Percentiles rank a stretch among this genome's conserved stretches.
Evolutionary conservation across 2,888 invertebrate species (phyloP).

Genomic region (Eumacrocentrus americanus): DNA sequence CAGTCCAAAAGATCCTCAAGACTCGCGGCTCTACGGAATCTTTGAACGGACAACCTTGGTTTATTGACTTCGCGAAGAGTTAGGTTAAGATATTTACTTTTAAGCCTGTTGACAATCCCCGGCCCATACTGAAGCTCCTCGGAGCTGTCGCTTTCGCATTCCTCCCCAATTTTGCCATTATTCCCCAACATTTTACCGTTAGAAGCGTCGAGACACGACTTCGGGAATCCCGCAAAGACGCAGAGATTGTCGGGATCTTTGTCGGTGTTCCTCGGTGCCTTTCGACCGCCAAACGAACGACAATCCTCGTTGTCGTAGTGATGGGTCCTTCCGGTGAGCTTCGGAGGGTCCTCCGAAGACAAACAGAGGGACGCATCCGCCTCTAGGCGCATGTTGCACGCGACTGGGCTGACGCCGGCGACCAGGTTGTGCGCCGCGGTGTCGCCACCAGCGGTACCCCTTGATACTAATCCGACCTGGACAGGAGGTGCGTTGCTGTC

Average conservation of each 20-base stretch:
- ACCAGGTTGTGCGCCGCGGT: background rate
- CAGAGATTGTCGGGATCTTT: background rate
- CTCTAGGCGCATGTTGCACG: conserved; percentile 58
- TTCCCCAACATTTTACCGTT: conserved; percentile 3
- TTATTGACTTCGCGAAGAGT: conserved; percentile 75
- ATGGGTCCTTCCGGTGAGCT: conserved; percentile 29
- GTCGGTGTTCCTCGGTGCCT: background rate
- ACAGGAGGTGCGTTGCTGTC: conserved; percentile 16
- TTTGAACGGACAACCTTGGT: conserved; percentile 71
- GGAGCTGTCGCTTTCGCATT: conserved; percentile 66
- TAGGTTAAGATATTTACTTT: conserved; percentile 84
- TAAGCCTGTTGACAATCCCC: conserved; percentile 86
- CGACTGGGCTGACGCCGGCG: conserved; percentile 43
- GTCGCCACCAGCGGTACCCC: conserved; percentile 39
- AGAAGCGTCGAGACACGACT: background rate
- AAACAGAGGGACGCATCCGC: conserved; percentile 50
- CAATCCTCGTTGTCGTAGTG: conserved; percentile 1
- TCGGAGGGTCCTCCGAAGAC: conserved; percentile 51
- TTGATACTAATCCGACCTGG: conserved; percentile 7
- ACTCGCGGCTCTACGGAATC: conserved; percentile 79
- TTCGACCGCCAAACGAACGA: background rate
- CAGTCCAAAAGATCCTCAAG: conserved; percentile 85
- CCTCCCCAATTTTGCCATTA: conserved; percentile 44
- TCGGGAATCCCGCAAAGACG: conserved; percentile 4
- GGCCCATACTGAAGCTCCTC: conserved; percentile 91